These are phyloP conservation scores for Conistra vaccinii DNA, from an alignment of 2,888 invertebrate genomes.

Conservation along the genomic window DNA sequence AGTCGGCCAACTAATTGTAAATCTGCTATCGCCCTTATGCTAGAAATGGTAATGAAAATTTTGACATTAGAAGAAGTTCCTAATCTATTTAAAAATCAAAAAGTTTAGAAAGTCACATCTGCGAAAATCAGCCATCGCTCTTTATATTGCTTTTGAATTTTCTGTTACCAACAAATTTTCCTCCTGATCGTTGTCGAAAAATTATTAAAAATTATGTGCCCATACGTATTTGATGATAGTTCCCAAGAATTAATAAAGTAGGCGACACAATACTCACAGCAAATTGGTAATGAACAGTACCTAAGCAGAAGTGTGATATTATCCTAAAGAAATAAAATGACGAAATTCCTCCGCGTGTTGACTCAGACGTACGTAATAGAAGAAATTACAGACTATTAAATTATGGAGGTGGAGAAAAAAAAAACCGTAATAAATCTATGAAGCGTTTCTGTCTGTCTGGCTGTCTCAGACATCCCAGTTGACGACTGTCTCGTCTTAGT, in stretches of 20 bases:
- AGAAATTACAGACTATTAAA: constrained; percentile 31
- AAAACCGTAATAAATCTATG: constrained; percentile 23
- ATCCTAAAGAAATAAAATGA: background rate
- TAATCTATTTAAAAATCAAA: background rate
- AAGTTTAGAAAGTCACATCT: background rate
- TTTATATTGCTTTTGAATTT: background rate
- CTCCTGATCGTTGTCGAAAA: no score
- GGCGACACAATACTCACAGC: background rate
- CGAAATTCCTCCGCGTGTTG: background rate
- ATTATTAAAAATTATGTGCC: background rate
- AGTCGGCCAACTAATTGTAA: no score
- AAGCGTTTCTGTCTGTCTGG: constrained; percentile 30
- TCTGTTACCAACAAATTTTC: background rate
- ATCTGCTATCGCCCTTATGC: no score
- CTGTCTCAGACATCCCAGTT: constrained; percentile 27
- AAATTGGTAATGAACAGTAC: background rate
- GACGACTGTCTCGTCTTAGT: constrained; percentile 25
- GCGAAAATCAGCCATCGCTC: background rate
- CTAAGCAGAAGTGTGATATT: background rate
- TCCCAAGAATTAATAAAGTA: background rate
- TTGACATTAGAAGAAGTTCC: background rate
- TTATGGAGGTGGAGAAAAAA: constrained; percentile 13
- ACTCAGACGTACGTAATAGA: constrained; percentile 8
- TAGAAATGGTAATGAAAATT: no score
- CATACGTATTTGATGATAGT: background rate